Percentiles rank a stretch among this genome's conserved stretches.
phyloP scores from a whole-genome alignment of 2,113 vertebrate genomes.

The Lepus europaeus region DNA sequence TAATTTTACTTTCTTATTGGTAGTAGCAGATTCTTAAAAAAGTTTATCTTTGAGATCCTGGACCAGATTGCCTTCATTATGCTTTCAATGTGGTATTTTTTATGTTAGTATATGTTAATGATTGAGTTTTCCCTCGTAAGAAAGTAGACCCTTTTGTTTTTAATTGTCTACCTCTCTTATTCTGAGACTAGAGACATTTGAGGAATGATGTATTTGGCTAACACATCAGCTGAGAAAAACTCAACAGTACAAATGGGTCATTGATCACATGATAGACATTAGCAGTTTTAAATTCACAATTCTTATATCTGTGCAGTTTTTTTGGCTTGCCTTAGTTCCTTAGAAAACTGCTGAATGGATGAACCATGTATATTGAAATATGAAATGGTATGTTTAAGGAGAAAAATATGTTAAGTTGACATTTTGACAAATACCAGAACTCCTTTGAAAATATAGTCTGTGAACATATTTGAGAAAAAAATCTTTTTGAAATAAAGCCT shows the following conservation, averaged over 20 bases:
- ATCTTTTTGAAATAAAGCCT: neutral
- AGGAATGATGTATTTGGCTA: slow-evolving; percentile 5
- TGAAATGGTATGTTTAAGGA: neutral
- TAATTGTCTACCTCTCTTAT: neutral
- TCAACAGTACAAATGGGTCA: neutral
- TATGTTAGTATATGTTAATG: neutral
- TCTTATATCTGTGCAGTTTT: neutral
- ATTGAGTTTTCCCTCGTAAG: slow-evolving; percentile 30
- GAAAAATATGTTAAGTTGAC: neutral
- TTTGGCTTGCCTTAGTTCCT: neutral
- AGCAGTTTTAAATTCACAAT: neutral
- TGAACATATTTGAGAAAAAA: neutral
- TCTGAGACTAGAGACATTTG: neutral
- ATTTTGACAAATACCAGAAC: neutral
- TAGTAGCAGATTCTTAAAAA: neutral
- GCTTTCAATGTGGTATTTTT: neutral
- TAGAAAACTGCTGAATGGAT: neutral
- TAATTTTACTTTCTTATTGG: slow-evolving; percentile 28
- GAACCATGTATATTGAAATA: neutral
- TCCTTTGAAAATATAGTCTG: neutral
- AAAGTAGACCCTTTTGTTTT: neutral
- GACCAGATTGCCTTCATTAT: neutral
- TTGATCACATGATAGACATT: neutral
- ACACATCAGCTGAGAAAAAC: neutral
- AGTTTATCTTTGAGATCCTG: neutral